phyloP scores from a whole-genome alignment of 2,888 invertebrate genomes.

The Trissolcus japonicus region DNA sequence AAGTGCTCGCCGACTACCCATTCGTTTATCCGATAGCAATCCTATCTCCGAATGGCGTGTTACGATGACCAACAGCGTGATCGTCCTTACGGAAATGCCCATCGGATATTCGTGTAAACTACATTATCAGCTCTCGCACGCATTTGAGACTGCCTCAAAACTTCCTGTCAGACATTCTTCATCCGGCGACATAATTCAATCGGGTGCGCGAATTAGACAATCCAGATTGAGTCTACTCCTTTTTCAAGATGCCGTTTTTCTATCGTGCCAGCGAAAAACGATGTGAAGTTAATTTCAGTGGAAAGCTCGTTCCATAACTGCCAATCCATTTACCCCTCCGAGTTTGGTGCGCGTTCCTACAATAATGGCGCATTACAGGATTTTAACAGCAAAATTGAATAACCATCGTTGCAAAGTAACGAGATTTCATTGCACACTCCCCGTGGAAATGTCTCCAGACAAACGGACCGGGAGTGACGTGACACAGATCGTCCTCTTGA shows the following conservation, averaged over 20 bases:
- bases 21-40: slow-evolving; percentile 54
- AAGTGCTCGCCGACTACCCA: slow-evolving; percentile 60
- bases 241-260: slow-evolving; percentile 23
- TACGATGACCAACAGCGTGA: slow-evolving; percentile 58
- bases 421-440: slow-evolving; percentile 66
- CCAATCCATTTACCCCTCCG: slow-evolving; percentile 64
- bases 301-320: slow-evolving; percentile 60
- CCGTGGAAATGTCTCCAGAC: slow-evolving; percentile 66
- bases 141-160: slow-evolving; percentile 49
- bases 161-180: slow-evolving; percentile 73
- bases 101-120: slow-evolving; percentile 57
- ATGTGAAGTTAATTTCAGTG: background rate
- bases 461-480: slow-evolving; percentile 73
- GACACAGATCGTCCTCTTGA: slow-evolving; percentile 63
- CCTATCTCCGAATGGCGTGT: slow-evolving; percentile 60
- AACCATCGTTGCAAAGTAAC: slow-evolving; percentile 68
- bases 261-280: background rate
- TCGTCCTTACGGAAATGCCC: slow-evolving; percentile 52
- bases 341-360: slow-evolving; percentile 60
- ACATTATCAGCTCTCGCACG: slow-evolving; percentile 69
- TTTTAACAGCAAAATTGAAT: slow-evolving; percentile 74
- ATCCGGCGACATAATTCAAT: slow-evolving; percentile 52
- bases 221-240: background rate
- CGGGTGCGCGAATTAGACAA: too few relatives aligned
- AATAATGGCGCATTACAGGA: slow-evolving; percentile 73